These are phyloP conservation scores for Schizopygopsis malacanthus DNA, from an alignment of 2,797 vertebrate species.

Conservation along the genomic window DNA sequence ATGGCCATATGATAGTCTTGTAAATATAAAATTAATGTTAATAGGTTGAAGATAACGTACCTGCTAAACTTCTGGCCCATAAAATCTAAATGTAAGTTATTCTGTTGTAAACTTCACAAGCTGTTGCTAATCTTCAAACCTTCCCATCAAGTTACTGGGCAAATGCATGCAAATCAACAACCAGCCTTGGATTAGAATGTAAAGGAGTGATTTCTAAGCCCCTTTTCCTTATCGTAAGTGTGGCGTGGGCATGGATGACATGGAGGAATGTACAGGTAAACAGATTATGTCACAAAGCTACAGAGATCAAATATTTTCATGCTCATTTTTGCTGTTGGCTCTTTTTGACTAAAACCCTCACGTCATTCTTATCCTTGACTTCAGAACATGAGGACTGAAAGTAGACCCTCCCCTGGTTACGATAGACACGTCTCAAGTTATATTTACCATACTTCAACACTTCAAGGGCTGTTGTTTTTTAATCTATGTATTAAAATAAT, in stretches of 20 bases:
- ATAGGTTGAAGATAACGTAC: conserved; percentile 65
- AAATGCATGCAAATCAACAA: conserved; percentile 12
- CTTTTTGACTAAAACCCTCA: not conserved
- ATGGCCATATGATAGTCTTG: conserved; percentile 51
- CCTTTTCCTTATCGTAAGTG: conserved; percentile 4
- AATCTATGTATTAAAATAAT: conserved; percentile 5
- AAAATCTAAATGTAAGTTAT: conserved; percentile 61
- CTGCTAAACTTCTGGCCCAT: conserved; percentile 61
- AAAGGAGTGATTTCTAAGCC: conserved; percentile 4
- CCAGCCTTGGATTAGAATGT: conserved; percentile 13
- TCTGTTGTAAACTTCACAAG: not conserved
- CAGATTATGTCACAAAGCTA: conserved; percentile 39
- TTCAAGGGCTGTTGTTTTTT: not conserved
- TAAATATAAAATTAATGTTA: conserved; percentile 59
- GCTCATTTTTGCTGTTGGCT: not conserved
- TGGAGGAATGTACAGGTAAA: conserved; percentile 12
- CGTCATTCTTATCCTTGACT: conserved; percentile 17
- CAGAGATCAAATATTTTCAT: conserved; percentile 34
- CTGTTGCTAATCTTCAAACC: conserved; percentile 17
- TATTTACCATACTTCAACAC: conserved; percentile 12
- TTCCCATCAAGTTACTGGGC: conserved; percentile 6
- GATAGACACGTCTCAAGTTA: not conserved
- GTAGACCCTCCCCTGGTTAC: not conserved
- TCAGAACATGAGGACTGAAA: not conserved
- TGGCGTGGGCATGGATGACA: conserved; percentile 4